These are phyloP conservation scores for Sciaenops ocellatus DNA, from an alignment of 2,797 vertebrate genomes.

Conservation along the genomic window DNA sequence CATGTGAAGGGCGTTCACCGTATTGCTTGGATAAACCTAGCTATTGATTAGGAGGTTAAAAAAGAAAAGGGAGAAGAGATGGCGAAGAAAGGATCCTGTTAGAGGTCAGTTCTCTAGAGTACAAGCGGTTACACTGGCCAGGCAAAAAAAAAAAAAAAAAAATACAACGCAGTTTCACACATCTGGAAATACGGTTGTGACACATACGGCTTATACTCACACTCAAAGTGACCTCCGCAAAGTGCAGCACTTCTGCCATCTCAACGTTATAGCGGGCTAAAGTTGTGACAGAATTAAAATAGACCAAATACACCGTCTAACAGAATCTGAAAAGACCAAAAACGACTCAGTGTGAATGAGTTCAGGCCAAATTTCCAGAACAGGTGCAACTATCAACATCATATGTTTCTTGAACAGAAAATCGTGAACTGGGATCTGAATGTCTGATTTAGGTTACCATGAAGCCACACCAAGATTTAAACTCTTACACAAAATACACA, in stretches of 20 bases:
- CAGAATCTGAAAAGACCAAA: constrained; percentile 31
- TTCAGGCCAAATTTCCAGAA: constrained; percentile 25
- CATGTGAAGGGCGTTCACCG: constrained; percentile 54
- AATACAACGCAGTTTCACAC: constrained; percentile 51
- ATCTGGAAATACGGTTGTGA: constrained; percentile 33
- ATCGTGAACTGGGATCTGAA: constrained; percentile 6
- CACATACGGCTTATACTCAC: constrained; percentile 33
- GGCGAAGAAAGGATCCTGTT: constrained; percentile 44
- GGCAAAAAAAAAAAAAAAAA: constrained; percentile 33
- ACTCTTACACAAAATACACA: constrained; percentile 30
- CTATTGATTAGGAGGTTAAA: constrained; percentile 61
- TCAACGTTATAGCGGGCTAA: constrained; percentile 32
- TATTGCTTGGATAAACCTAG: constrained; percentile 73
- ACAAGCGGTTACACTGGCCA: constrained; percentile 53
- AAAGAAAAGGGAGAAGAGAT: neutral
- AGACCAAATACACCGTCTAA: constrained; percentile 32
- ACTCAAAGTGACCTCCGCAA: constrained; percentile 47
- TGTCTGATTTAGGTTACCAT: constrained; percentile 27
- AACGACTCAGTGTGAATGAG: constrained; percentile 10
- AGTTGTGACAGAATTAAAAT: constrained; percentile 39
- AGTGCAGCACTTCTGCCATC: constrained; percentile 49
- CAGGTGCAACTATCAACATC: constrained; percentile 25
- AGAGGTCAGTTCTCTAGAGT: constrained; percentile 56
- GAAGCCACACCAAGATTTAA: constrained; percentile 44
- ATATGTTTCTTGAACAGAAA: constrained; percentile 17